These are phyloP conservation scores for Mythimna vitellina DNA, from an alignment of 2,888 invertebrate species.

Conservation along the genomic window DNA sequence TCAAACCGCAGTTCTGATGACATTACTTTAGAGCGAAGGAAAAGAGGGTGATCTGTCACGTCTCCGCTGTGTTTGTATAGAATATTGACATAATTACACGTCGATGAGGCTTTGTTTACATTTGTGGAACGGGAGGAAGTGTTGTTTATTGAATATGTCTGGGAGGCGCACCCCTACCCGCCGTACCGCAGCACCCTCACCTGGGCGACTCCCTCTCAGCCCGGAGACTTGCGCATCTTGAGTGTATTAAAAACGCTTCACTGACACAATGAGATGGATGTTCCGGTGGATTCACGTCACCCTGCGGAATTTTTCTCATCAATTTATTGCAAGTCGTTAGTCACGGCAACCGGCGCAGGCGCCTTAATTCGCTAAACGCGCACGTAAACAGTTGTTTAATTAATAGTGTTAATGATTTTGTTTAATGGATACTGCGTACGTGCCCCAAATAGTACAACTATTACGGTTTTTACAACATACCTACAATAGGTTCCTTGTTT, in stretches of 20 bases:
- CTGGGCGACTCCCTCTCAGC: slow-evolving; percentile 45
- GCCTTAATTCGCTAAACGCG: slow-evolving; percentile 56
- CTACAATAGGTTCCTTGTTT: slow-evolving; percentile 44
- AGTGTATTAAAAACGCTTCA: slow-evolving; percentile 62
- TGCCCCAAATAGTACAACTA: slow-evolving; percentile 49
- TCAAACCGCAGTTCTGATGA: slow-evolving; percentile 35
- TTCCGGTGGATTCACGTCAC: slow-evolving; percentile 28
- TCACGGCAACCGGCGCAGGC: slow-evolving; percentile 41
- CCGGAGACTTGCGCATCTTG: slow-evolving; percentile 52
- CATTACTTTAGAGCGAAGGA: slow-evolving; percentile 39
- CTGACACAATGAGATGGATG: slow-evolving; percentile 56
- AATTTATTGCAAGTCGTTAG: slow-evolving; percentile 53
- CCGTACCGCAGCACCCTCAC: slow-evolving; percentile 35
- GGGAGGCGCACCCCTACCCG: slow-evolving; percentile 43
- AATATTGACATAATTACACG: slow-evolving; percentile 75
- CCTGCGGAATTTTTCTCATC: slow-evolving; percentile 43
- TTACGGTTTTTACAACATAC: slow-evolving; percentile 57
- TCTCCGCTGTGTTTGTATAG: slow-evolving; percentile 53
- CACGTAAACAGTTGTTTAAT: slow-evolving; percentile 60
- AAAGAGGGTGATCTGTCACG: slow-evolving; percentile 65
- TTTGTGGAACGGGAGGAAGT: slow-evolving; percentile 64
- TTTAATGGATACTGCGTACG: slow-evolving; percentile 35
- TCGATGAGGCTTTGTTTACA: slow-evolving; percentile 64
- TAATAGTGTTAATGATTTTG: slow-evolving; percentile 61
- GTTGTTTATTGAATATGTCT: slow-evolving; percentile 74